Percentiles rank a stretch among this genome's conserved stretches.
phyloP scores from a whole-genome alignment of 2,888 invertebrate genomes.

The Eledona agricola region DNA sequence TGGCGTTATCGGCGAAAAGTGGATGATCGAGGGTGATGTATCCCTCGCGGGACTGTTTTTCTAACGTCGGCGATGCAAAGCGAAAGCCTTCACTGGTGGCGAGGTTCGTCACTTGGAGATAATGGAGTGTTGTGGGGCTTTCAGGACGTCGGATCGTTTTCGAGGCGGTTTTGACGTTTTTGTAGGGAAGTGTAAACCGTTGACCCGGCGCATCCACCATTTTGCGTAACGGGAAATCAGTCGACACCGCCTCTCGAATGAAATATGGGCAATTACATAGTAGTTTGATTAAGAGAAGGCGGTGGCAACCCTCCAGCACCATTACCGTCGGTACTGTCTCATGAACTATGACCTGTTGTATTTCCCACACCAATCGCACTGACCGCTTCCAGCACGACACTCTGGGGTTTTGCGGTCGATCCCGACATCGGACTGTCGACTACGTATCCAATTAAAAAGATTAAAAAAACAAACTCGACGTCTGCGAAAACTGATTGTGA shows the following conservation, averaged over 20 bases:
- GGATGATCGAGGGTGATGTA: conserved; percentile 32
- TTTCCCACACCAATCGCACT: conserved; percentile 30
- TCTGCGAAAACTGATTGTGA: no score
- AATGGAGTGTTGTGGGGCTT: conserved; percentile 27
- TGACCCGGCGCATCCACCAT: conserved; percentile 22
- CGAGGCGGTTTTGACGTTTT: conserved; percentile 15
- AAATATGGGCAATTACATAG: conserved; percentile 29
- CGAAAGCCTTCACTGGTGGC: conserved; percentile 4
- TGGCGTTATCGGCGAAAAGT: conserved; percentile 17
- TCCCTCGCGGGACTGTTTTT: conserved; percentile 20
- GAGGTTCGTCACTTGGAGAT: conserved; percentile 19
- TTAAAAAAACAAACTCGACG: no score
- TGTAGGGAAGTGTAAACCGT: background rate
- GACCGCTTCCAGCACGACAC: conserved; percentile 30
- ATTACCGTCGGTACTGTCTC: conserved; percentile 12
- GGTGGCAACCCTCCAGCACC: conserved; percentile 25
- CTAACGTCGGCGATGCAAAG: conserved; percentile 14
- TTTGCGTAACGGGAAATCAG: conserved; percentile 6
- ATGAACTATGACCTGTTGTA: conserved; percentile 32
- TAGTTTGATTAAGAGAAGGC: conserved; percentile 29
- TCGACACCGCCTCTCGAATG: conserved; percentile 21
- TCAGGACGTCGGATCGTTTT: conserved; percentile 22
- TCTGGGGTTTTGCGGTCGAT: conserved; percentile 29
- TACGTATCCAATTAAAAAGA: conserved; percentile 26
- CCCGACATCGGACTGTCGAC: conserved; percentile 14